These are phyloP conservation scores for Nasonia vitripennis DNA, from an alignment of 1,140 invertebrate genomes.

Conservation along the genomic window DNA sequence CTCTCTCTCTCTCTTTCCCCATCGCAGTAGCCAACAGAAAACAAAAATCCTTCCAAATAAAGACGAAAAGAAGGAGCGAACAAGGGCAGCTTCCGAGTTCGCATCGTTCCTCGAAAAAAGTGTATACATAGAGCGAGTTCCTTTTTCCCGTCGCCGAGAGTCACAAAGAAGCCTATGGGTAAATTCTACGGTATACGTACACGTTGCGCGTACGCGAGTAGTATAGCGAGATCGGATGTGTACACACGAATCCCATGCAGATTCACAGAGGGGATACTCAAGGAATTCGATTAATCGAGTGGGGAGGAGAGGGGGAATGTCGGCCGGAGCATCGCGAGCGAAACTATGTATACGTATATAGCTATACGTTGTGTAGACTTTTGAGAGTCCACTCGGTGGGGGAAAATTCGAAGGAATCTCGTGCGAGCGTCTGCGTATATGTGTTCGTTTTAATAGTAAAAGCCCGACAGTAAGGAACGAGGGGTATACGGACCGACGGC, in stretches of 20 bases:
- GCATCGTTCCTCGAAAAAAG: background rate
- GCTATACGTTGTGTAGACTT: background rate
- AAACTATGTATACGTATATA: background rate
- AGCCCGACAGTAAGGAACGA: background rate
- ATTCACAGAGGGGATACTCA: background rate
- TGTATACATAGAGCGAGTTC: background rate
- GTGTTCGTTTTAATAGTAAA: too few species aligned
- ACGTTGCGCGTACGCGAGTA: too few species aligned
- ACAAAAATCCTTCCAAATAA: background rate
- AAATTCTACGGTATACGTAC: background rate
- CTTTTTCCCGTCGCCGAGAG: background rate
- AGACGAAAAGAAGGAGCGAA: background rate
- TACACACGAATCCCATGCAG: background rate
- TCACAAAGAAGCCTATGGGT: too few species aligned
- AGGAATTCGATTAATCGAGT: slow-evolving; percentile 48
- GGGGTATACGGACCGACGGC: background rate
- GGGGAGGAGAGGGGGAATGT: background rate
- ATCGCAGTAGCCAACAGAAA: background rate
- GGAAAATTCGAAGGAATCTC: slow-evolving; percentile 29
- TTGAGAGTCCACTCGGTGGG: background rate
- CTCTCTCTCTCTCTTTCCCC: background rate
- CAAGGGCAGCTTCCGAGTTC: background rate
- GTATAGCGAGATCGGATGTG: background rate
- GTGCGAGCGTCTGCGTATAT: background rate
- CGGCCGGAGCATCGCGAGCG: background rate